Percentiles rank a stretch among this genome's conserved stretches.
Conservation (phyloP, 1,140 invertebrate genomes). For the Halesus radiatus region DNA sequence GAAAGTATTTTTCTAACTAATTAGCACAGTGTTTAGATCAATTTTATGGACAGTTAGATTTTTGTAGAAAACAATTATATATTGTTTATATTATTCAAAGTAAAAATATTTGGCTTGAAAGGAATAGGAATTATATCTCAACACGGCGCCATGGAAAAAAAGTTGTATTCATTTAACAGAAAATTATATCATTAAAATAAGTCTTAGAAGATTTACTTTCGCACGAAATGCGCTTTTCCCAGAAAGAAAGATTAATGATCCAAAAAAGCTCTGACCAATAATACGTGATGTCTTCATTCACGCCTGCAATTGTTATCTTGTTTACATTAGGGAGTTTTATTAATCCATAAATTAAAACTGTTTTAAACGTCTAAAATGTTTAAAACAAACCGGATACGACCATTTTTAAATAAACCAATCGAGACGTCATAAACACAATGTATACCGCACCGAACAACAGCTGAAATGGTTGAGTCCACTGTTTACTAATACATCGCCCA, state of each 20-base stretch:
- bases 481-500: slow-evolving; percentile 16
- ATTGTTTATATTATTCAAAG: no score
- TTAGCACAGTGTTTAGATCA: no score
- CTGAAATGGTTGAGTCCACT: slow-evolving; percentile 15
- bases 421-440: slow-evolving; percentile 34
- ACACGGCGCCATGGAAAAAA: no score
- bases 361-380: slow-evolving; percentile 6
- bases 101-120: no score
- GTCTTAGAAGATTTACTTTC: background rate
- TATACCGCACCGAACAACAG: background rate
- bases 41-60: no score
- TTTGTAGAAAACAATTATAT: no score
- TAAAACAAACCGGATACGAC: slow-evolving; percentile 34
- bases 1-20: no score
- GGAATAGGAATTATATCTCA: no score
- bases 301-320: slow-evolving; percentile 12
- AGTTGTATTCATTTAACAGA: no score
- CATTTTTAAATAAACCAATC: slow-evolving; percentile 44
- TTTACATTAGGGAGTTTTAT: slow-evolving; percentile 17
- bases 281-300: slow-evolving; percentile 21
- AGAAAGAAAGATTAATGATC: background rate
- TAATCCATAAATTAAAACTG: slow-evolving; percentile 40
- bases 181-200: no score
- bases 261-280: background rate
- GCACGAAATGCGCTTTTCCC: background rate